These are phyloP conservation scores for Ormyrus labotus DNA, from an alignment of 2,888 invertebrate species.

Conservation along the genomic window DNA sequence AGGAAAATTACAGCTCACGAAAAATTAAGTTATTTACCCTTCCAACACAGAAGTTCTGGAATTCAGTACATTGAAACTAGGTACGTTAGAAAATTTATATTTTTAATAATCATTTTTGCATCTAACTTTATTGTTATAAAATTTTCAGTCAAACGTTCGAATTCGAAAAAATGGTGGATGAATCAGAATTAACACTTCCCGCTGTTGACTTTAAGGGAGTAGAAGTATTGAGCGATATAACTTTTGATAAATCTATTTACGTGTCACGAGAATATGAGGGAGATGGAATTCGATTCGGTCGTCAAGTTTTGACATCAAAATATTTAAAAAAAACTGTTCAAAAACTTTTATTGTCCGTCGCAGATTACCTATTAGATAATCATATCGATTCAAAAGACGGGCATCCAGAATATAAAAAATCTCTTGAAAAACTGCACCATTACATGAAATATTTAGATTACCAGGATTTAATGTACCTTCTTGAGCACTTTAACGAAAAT, in stretches of 20 bases:
- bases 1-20: conserved; percentile 64
- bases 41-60: conserved; percentile 67
- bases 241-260: conserved; percentile 58
- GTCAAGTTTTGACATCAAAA: not conserved
- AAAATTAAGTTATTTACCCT: conserved; percentile 67
- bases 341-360: conserved; percentile 68
- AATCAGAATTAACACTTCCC: conserved; percentile 56
- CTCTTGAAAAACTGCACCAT: conserved; percentile 69
- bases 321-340: conserved; percentile 64
- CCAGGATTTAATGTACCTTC: conserved; percentile 60
- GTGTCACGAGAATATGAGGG: not conserved
- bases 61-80: conserved; percentile 73
- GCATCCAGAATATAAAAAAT: conserved; percentile 69
- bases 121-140: not conserved
- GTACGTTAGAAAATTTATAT: conserved; percentile 59
- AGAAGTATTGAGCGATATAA: conserved; percentile 62
- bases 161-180: conserved; percentile 62
- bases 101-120: not conserved
- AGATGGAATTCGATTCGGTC: not conserved
- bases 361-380: conserved; percentile 70
- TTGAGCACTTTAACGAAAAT: conserved; percentile 11
- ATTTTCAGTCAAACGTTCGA: conserved; percentile 71
- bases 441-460: conserved; percentile 69
- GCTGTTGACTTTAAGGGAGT: conserved; percentile 56
- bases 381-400: conserved; percentile 69